Conservation (phyloP, 2,888 invertebrate genomes). For the Craniophora ligustri region DNA sequence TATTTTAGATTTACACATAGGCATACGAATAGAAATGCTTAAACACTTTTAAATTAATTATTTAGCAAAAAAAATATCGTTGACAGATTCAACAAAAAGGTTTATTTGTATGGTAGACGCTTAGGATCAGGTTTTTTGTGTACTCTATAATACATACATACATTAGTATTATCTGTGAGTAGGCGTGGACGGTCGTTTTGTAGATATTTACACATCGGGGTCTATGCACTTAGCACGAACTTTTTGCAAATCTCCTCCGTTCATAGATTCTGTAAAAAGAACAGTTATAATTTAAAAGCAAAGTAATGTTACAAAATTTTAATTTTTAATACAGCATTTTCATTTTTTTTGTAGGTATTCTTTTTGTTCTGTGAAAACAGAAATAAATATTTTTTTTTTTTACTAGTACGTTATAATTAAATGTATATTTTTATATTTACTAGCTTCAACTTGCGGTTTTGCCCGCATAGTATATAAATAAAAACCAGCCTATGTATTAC, state of each 20-base stretch:
- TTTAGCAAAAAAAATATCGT: too few relatives aligned
- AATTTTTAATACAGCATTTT: too few relatives aligned
- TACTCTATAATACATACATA: slow-evolving; percentile 11
- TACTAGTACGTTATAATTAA: too few relatives aligned
- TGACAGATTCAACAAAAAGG: neutral
- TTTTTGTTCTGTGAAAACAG: too few relatives aligned
- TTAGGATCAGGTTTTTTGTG: slow-evolving; percentile 7
- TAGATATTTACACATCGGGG: slow-evolving; percentile 11
- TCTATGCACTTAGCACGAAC: slow-evolving; percentile 28
- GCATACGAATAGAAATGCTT: neutral
- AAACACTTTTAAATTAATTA: too few relatives aligned
- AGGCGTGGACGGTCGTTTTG: slow-evolving; percentile 13
- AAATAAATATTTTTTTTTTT: too few relatives aligned
- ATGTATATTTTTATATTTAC: too few relatives aligned
- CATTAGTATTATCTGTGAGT: slow-evolving; percentile 12
- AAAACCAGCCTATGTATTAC: too few relatives aligned
- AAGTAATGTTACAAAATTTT: neutral
- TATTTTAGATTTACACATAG: neutral
- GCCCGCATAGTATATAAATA: too few relatives aligned
- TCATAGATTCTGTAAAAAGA: neutral
- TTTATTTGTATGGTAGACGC: slow-evolving; percentile 8
- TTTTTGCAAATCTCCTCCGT: slow-evolving; percentile 8
- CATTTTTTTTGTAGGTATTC: too few relatives aligned
- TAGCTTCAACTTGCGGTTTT: too few relatives aligned
- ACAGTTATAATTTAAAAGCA: neutral